Base-by-base conservation (phyloP, 2,888 invertebrate genomes). In the Arge pagana region DNA sequence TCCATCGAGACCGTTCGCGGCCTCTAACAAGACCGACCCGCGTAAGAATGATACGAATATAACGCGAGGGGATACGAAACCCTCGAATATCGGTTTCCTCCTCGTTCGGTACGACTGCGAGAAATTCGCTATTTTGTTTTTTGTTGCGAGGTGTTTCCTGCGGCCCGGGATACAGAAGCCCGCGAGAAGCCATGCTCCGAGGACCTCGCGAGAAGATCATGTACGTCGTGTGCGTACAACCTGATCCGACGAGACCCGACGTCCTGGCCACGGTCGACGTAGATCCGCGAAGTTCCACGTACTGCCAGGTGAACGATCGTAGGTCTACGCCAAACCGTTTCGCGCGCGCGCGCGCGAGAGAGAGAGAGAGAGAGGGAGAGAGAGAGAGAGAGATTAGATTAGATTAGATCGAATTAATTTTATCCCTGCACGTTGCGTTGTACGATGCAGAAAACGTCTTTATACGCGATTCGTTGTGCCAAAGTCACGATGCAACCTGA, bases 241-340 rank as follows among this genome's bases (percentile, higher is more conserved):
- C 91, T 0, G 83, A 89, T 62, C 71, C 79, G 7, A 83, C 81
- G 0, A 88, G 89, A 67, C 85, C 90, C 2, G 97, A 98, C 78
- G 91, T 94, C 68, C 78, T 98, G 56, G 87, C 93, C 10, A 95
- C 96, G 0, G 85, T 98, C 1, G 96, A 98, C 71, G 89, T 96
- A 1, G 89, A 97, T 76, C 95, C 95, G 0, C 72, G 82, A 1
- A 96, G 96, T 53, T 78, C 87, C 7, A 90, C 89, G 2, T 98
- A 89, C 73, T 84, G 87, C 60, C 84, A 95, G 84, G 96, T 91
- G 74, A 52, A 40, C 39, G 8, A 3, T 37, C 13, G 42, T 16
- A 19, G 30, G 33, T 33, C 3, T 16, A 21, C 33, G 31, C 31
- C 35, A 35, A 35, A 45, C 45, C 45, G 45, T 35, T 45, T 31